A percentile compares a stretch with the other conserved stretches of the same genome.
Evolutionary conservation across 2,113 vertebrate genomes (phyloP).

Genomic region (Neotoma lepida): DNA sequence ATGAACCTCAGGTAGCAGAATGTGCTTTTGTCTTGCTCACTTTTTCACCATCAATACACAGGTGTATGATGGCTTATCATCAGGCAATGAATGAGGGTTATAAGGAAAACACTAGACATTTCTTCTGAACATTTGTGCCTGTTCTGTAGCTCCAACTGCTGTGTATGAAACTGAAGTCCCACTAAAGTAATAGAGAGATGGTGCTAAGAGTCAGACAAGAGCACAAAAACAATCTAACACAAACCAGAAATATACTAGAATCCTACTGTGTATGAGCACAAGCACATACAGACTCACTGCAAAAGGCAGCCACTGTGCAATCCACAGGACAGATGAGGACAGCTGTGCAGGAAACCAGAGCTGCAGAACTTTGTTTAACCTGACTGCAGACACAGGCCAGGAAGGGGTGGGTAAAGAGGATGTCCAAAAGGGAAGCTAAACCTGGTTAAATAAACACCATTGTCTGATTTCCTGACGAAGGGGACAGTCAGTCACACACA

Average conservation of each 20-base stretch:
- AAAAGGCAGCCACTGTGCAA: not conserved
- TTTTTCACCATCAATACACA: not conserved
- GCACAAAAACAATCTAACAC: not conserved
- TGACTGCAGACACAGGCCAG: not conserved
- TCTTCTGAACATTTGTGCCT: not conserved
- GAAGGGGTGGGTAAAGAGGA: not conserved
- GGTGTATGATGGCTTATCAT: not conserved
- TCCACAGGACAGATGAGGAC: not conserved
- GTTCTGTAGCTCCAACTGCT: not conserved
- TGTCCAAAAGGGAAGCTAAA: not conserved
- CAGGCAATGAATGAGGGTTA: not conserved
- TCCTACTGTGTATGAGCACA: not conserved
- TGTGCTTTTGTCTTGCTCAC: not conserved
- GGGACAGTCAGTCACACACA: too few species aligned
- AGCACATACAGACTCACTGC: too few species aligned
- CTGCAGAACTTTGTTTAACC: not conserved
- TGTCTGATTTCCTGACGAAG: not conserved
- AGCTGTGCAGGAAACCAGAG: not conserved
- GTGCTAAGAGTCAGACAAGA: not conserved
- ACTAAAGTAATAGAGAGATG: not conserved
- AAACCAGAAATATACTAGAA: not conserved
- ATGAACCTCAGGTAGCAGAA: not conserved
- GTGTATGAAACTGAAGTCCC: not conserved
- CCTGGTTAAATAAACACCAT: not conserved
- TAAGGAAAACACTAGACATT: not conserved